A percentile compares a stretch with the other conserved stretches of the same genome.
Conservation (phyloP, 2,888 invertebrate genomes). For the Agriotes lineatus region DNA sequence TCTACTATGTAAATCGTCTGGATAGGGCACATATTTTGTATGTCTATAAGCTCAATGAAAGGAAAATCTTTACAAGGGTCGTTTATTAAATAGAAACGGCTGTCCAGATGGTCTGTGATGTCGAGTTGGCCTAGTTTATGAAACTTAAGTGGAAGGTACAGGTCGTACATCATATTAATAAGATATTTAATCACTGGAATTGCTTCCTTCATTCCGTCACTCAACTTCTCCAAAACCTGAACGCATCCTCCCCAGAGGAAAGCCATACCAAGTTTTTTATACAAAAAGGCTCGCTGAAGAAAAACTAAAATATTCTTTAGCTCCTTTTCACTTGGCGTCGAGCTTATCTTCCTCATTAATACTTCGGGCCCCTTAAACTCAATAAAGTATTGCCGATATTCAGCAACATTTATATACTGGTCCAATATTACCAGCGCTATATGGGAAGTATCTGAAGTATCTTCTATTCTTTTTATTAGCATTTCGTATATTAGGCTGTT, state of each 20-base stretch:
- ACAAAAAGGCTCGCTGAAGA: slow-evolving; percentile 53
- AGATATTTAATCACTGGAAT: slow-evolving; percentile 53
- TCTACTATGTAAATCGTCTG: slow-evolving; percentile 59
- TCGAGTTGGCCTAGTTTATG: slow-evolving; percentile 54
- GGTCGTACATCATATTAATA: slow-evolving; percentile 52
- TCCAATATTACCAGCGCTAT: slow-evolving; percentile 18
- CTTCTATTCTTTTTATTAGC: slow-evolving; percentile 16
- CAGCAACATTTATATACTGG: slow-evolving; percentile 25
- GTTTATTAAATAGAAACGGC: slow-evolving; percentile 57
- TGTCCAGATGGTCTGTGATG: slow-evolving; percentile 55
- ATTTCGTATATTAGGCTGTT: slow-evolving; percentile 17
- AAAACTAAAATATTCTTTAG: slow-evolving; percentile 51
- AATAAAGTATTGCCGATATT: slow-evolving; percentile 31
- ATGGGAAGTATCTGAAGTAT: slow-evolving; percentile 20
- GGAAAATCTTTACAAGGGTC: slow-evolving; percentile 57
- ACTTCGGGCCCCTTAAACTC: slow-evolving; percentile 19
- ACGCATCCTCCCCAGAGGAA: slow-evolving; percentile 51
- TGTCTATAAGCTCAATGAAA: slow-evolving; percentile 58
- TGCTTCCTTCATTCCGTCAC: slow-evolving; percentile 36
- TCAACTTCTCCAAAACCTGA: slow-evolving; percentile 46
- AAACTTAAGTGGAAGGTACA: slow-evolving; percentile 58
- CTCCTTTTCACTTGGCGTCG: slow-evolving; percentile 21
- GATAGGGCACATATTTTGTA: slow-evolving; percentile 51
- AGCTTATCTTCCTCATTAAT: slow-evolving; percentile 6
- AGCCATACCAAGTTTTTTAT: slow-evolving; percentile 50